Evolutionary conservation across 64 coral and sea anemone genomes (phyloP), one percentile per base, ranked within the genome.

Genomic region (Trachythela sp.): DNA sequence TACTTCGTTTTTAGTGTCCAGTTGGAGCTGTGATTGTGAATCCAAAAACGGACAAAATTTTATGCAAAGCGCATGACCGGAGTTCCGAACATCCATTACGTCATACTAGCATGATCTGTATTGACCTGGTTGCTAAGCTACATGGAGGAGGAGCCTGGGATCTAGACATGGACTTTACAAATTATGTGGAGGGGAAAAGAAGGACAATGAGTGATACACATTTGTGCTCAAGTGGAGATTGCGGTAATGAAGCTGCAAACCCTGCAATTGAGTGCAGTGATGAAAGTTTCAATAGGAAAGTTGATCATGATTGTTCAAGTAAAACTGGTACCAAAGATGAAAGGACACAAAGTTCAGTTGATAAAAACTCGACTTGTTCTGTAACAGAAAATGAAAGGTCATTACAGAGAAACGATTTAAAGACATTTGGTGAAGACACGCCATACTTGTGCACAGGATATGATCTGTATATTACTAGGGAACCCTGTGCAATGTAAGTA

Each of bases 371-470:
- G 26, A 64, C 6, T 26, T 64, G 13, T 22, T 8, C 20, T 20
- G 8, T 6, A 64, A 64, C 18, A 22, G 56, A 64, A 27, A 64
- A 24, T 2, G 56, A 1, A 20, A 64, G 24, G 56, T 18, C 15
- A 8, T 64, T 27, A 64, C 0, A 64, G 8, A 64, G 24, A 64
- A 26, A 64, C 6, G 49, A 52, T 8, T 52, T 8, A 20, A 10
- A 52, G 20, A 52, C 49, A 2, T 0, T 15, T 15, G 20, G 92
- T 36, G 85, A 60, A 54, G 33, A 40, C 39, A 67, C 48, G 48
- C 83, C 93, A 42, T 99, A 99, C 84, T 51, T 99, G 26, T 95
- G 96, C 41, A 99, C 96, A 87, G 96, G 96, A 93, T 99, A 95
- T 91, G 96, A 99, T 68, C 48, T 99, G 9, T 99, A 99, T 85